Conservation (phyloP, 2,113 vertebrate genomes). For the Scopus umbretta region DNA sequence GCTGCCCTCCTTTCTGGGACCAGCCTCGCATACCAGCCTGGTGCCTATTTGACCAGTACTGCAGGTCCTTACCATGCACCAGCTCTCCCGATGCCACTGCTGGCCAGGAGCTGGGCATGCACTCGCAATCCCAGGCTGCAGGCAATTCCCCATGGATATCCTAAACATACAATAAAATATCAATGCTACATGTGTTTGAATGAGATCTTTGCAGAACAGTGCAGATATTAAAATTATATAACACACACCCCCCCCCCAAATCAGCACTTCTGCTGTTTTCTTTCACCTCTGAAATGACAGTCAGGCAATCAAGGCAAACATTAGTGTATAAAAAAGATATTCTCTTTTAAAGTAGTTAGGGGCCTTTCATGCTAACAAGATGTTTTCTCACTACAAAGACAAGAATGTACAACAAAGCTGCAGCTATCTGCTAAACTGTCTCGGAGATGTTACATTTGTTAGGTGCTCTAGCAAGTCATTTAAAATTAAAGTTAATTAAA, state of each 20-base stretch:
- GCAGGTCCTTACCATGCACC: accelerated
- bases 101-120: background rate
- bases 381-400: background rate
- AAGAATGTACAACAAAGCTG: background rate
- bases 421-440: slow-evolving; percentile 13
- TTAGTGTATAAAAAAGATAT: slow-evolving; percentile 11
- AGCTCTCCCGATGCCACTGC: background rate
- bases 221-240: background rate
- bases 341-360: slow-evolving; percentile 32
- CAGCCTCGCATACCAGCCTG: background rate
- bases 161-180: background rate
- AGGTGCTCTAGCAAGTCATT: background rate
- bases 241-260: background rate
- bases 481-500: slow-evolving; percentile 53
- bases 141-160: background rate
- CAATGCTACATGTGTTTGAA: background rate
- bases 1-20: background rate
- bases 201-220: background rate
- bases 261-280: background rate
- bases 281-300: background rate
- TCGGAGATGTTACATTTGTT: background rate
- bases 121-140: background rate
- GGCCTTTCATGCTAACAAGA: slow-evolving; percentile 40
- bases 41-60: background rate
- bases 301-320: background rate